Percentiles rank a stretch among this genome's conserved stretches.
Evolutionary conservation across 1,140 invertebrate species (phyloP).

Genomic region (Drosophila ogumai): DNA sequence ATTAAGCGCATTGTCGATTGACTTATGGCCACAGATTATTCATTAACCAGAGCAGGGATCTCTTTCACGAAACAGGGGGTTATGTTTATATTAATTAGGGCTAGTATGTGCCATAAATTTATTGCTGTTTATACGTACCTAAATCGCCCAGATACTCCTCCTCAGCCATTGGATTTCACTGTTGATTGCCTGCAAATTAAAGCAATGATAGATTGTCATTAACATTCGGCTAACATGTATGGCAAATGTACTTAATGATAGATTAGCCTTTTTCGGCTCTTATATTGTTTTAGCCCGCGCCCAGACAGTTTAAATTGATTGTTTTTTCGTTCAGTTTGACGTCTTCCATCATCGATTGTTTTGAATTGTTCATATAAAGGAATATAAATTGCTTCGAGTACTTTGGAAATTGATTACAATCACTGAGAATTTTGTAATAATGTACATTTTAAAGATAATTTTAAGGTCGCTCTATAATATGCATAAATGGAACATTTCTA

Average conservation of each 20-base stretch:
- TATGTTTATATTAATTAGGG: slow-evolving; percentile 59
- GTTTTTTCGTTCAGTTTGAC: slow-evolving; percentile 1
- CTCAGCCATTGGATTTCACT: slow-evolving; percentile 63
- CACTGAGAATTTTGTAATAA: not conserved
- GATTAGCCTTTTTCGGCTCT: slow-evolving; percentile 7
- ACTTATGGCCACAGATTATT: slow-evolving; percentile 71
- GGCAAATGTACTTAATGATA: slow-evolving; percentile 30
- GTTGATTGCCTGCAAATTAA: slow-evolving; percentile 68
- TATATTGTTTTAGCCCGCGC: not conserved
- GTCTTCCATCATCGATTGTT: slow-evolving; percentile 22
- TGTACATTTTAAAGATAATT: not conserved
- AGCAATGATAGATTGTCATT: slow-evolving; percentile 64
- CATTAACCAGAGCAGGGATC: slow-evolving; percentile 37
- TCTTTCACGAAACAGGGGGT: not conserved
- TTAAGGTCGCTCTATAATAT: not conserved
- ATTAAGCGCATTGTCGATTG: slow-evolving; percentile 69
- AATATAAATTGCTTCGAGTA: not conserved
- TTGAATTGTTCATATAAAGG: not conserved
- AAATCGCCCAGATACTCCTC: slow-evolving; percentile 63
- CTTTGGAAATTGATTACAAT: slow-evolving; percentile 13
- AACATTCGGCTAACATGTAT: slow-evolving; percentile 1
- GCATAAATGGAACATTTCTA: rapidly evolving
- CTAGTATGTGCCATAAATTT: slow-evolving; percentile 51
- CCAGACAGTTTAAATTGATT: slow-evolving; percentile 2
- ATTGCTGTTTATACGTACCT: slow-evolving; percentile 65